Evolutionary conservation across 1,140 invertebrate species (phyloP), one percentile per base, ranked within the genome.

Genomic region (Diuraphis noxia): DNA sequence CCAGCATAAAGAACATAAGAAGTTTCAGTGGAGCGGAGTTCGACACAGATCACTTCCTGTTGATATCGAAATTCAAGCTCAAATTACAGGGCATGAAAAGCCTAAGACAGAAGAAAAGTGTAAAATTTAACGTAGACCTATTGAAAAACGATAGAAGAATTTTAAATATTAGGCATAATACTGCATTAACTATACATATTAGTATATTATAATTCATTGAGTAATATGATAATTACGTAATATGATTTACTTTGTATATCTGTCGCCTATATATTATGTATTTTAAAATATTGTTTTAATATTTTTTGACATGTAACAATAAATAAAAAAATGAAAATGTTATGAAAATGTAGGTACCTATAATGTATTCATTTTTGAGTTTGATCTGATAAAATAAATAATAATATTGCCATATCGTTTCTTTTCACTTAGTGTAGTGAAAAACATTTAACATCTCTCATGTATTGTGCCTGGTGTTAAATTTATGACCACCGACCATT

Each of bases 401-500:
- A 17, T 36, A 43, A 43, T 84, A 84, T 43, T 5, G 82, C 25
- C 6, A 5, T 72, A 4, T 52, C 4, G 17, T 49, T 36, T 87
- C 6, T 87, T 89, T 56, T 43, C 30, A 89, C 40, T 77, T 43
- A 30, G 8, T 43, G 25, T 36, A 36, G 25, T 72, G 63, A n/a
- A 46, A 77, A 72, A 41, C 6, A 36, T 89, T 72, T 77, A 89
- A 72, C 63, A 41, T 41, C 19, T 77, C 23, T 86, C 34, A 36
- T 19, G 63, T 30, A 89, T 6, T 23, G 30, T 36, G 9, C 30
- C 7, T 46, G 19, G 41, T 79, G 41, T 89, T 13, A 41, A 77
- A 89, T 89, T 89, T 89, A 89, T n/a, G 63, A 89, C 40, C 88
- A 89, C 40, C 56, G 19, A 43, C 30, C 36, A 34, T 56, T 30